Percentiles rank a stretch among this genome's conserved stretches.
Evolutionary conservation across 2,888 invertebrate genomes (phyloP).

Genomic region (Troglohyphantes excavatus): DNA sequence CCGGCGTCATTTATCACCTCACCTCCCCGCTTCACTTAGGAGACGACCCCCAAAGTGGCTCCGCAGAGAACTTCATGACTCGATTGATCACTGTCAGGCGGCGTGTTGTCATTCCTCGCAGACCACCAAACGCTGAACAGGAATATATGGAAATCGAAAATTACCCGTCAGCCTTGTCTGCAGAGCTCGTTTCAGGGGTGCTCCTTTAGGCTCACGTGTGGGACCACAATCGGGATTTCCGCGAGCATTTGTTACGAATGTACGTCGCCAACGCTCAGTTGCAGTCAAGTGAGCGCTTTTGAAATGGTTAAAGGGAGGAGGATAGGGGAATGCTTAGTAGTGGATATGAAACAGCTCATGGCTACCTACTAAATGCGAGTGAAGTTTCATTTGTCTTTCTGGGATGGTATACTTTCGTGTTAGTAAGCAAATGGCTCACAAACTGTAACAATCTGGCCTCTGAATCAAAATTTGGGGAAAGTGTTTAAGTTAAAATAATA

Average conservation of each 20-base stretch:
- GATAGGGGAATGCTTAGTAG: no score
- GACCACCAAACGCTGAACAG: slow-evolving; percentile 71
- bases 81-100: slow-evolving; percentile 78
- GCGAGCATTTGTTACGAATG: slow-evolving; percentile 76
- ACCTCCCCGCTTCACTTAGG: slow-evolving; percentile 49
- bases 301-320: slow-evolving; percentile 4
- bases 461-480: no score
- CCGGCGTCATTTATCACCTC: slow-evolving; percentile 67
- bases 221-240: slow-evolving; percentile 74
- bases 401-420: no score
- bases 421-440: no score
- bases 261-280: slow-evolving; percentile 64
- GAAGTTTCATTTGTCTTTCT: no score
- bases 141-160: slow-evolving; percentile 78
- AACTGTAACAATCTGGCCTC: no score
- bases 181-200: slow-evolving; percentile 60
- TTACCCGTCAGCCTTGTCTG: slow-evolving; percentile 72
- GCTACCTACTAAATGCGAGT: no score
- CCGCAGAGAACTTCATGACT: slow-evolving; percentile 73
- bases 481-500: no score
- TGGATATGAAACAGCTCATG: no score
- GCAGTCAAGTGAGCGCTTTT: slow-evolving; percentile 56
- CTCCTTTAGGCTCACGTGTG: slow-evolving; percentile 72
- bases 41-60: slow-evolving; percentile 60
- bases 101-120: slow-evolving; percentile 78